Evolutionary conservation across 2,888 invertebrate species (phyloP), one percentile per base, ranked within the genome.

Genomic region (Archaeoteleia sp.): DNA sequence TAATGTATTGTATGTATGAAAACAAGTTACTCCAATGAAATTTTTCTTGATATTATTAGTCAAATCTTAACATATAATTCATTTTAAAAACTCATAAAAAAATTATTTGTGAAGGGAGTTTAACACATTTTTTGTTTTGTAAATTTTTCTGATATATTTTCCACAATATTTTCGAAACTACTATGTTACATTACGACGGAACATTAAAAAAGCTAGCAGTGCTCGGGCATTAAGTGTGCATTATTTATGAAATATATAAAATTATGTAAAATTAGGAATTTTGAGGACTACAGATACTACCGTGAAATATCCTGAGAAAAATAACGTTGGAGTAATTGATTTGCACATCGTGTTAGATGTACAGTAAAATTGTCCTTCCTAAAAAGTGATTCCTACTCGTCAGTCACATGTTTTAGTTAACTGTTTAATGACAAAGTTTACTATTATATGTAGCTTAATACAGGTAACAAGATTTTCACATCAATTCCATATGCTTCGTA

Each of bases 1-100:
- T 48, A 63, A 55, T 43, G 55, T 32, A 46, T 53, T 53, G 10
- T 35, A 20, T 63, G 55, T 63, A 49, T 55, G 48, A 42, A 62
- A 54, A 46, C n/a, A n/a, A n/a, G n/a, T n/a, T n/a, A 35, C 34
- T 12, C 32, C 25, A 37, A 39, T 23, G 32, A 45, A 37, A 10
- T 34, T 23, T 42, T 23, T 46, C 61, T 30, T 15, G 15, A 17
- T 45, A 34, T 9, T 9, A n/a, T n/a, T n/a, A n/a, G n/a, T n/a
- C n/a, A n/a, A n/a, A n/a, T n/a, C n/a, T n/a, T n/a, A n/a, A n/a
- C n/a, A n/a, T n/a, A n/a, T n/a, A n/a, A n/a, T n/a, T n/a, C n/a
- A n/a, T n/a, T n/a, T n/a, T n/a, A n/a, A n/a, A n/a, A n/a, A n/a
- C n/a, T n/a, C n/a, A n/a, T n/a, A n/a, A n/a, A n/a, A n/a, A n/a